Base-by-base conservation (phyloP, 2,888 invertebrate species). In the Perizoma flavofasciatum region DNA sequence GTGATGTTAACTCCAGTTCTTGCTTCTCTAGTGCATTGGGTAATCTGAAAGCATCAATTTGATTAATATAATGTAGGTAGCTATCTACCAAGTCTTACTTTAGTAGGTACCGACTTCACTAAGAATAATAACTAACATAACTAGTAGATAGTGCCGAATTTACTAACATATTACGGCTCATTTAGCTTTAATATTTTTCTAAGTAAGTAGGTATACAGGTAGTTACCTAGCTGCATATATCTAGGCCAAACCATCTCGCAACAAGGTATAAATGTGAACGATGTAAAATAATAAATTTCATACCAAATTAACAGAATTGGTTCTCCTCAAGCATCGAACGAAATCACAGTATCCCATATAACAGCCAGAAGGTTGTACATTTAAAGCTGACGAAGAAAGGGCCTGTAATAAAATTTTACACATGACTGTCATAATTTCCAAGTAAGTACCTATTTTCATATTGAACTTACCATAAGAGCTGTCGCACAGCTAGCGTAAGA, bases 291-390 rank as follows among this genome's bases (percentile, higher is more conserved):
- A 4, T 37, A 37, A 10, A 10, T 37, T 61, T 70, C 77, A 75
- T 85, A 94, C 94, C 86, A 94, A 83, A 77, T 91, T 92, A 47
- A 92, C 82, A 0, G 94, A 91, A 75, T 94, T 94, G 0, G 90
- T 82, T 71, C 93, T 86, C 69, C 94, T 82, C 47, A 94, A 80
- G 69, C 94, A 94, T 39, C 93, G 88, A 5, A 94, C 94, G 78
- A 94, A 94, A 71, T 93, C 93, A 75, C 94, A 94, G 70, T 94
- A 94, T 5, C 94, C 94, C 75, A 92, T 89, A 45, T 91, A 93
- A 69, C 94, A 94, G 44, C 92, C 92, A 32, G 86, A 83, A 6
- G 92, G 83, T 72, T 89, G 88, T 7, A 89, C 90, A 70, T 90
- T 90, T 47, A 86, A 75, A n/a, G 89, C 88, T 10, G 92, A 92